phyloP scores from a whole-genome alignment of 2,113 vertebrate species.

The Lycocorax pyrrhopterus region DNA sequence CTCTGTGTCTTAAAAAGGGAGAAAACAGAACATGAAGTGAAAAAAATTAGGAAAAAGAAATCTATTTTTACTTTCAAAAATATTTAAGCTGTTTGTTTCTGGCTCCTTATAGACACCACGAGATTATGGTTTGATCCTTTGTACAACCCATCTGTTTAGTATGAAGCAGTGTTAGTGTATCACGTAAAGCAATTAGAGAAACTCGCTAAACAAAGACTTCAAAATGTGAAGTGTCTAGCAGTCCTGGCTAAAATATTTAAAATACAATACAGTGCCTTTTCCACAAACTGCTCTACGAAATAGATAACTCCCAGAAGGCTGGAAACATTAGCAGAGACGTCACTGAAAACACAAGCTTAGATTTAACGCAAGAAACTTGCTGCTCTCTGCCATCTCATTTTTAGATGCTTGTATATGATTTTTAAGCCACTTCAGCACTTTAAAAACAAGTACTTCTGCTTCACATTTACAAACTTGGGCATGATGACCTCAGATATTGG shows the following conservation, averaged over 20 bases:
- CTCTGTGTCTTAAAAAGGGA: not conserved
- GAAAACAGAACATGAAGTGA: not conserved
- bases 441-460: not conserved
- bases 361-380: not conserved
- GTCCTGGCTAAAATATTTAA: not conserved
- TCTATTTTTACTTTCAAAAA: constrained; percentile 7
- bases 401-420: not conserved
- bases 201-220: not conserved
- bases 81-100: constrained; percentile 14
- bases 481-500: not conserved
- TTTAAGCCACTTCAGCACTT: not conserved
- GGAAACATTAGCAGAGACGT: not conserved
- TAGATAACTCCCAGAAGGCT: not conserved
- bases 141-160: not conserved
- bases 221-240: not conserved
- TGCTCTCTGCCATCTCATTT: not conserved
- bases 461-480: not conserved
- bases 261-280: not conserved
- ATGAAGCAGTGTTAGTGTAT: not conserved
- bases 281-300: not conserved
- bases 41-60: not conserved
- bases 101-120: not conserved
- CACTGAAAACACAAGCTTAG: not conserved
- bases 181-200: not conserved
- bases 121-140: not conserved